Base-by-base conservation (phyloP, 2,113 vertebrate species). In the Albula glossodonta region DNA sequence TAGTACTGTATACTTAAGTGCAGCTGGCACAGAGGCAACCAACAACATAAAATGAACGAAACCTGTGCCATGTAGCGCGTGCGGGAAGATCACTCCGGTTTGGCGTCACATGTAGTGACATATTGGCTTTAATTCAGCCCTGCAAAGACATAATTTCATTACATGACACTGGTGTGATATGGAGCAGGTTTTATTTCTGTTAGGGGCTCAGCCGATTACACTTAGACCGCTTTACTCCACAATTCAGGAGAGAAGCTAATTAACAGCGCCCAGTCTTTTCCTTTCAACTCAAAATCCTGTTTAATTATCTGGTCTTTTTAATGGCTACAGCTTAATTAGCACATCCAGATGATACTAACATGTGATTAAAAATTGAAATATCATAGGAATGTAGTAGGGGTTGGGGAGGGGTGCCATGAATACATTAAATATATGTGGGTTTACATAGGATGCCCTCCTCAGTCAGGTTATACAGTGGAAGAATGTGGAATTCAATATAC, bases 221-320 rank as follows among this genome's bases (percentile, higher is more conserved):
- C 31, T 80, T 52, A 15, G 31, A 86, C 48, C 77, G 31, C n/a
- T 49, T 15, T 87, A 84, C 81, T 82, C 78, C 81, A 48, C 84
- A 74, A 22, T 70, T 50, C 78, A 83, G 84, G 83, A 56, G 84
- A 82, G 63, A 86, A 15, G 10, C 81, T 90, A 81, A 88, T 89
- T 92, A 92, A 90, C 87, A 84, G 57, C 85, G 22, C 70, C 82
- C 31, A 51, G 56, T 88, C 81, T 84, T 86, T 85, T 87, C 85
- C 86, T 83, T 89, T 56, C 31, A 31, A 89, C 86, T 87, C 86
- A 87, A 85, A 81, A 87, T 60, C 53, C 77, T 11, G 22, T 83
- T 88, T 88, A 91, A 90, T 92, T 87, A 88, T 86, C 87, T 85
- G 81, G 48, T 57, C 84, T 87, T 88, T 86, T 91, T 89, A 89